phyloP scores from a whole-genome alignment of 1,140 invertebrate species.

The Drosophila subpulchrella region DNA sequence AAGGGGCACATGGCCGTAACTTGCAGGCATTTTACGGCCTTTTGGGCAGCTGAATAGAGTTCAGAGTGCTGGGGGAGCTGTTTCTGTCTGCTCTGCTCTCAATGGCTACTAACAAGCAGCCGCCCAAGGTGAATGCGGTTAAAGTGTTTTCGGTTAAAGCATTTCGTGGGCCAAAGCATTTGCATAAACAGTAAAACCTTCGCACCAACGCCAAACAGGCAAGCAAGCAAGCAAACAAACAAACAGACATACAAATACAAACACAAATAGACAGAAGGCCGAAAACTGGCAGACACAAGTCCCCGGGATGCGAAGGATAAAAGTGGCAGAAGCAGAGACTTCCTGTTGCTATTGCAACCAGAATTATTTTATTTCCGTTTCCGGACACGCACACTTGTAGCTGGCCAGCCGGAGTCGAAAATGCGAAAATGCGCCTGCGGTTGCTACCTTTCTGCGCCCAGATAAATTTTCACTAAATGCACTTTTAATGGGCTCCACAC shows the following conservation, averaged over 20 bases:
- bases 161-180: slow-evolving; percentile 66
- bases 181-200: slow-evolving; percentile 69
- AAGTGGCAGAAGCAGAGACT: slow-evolving; percentile 16
- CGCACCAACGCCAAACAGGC: slow-evolving; percentile 42
- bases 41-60: slow-evolving; percentile 56
- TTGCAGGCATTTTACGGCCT: slow-evolving; percentile 79
- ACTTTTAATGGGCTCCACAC: slow-evolving; percentile 71
- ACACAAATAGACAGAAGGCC: slow-evolving; percentile 14
- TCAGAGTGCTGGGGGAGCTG: slow-evolving; percentile 9
- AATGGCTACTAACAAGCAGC: slow-evolving; percentile 79
- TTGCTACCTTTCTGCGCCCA: slow-evolving; percentile 63
- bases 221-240: slow-evolving; percentile 18
- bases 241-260: background rate
- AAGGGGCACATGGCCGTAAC: slow-evolving; percentile 64
- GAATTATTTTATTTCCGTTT: slow-evolving; percentile 81
- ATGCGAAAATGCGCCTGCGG: slow-evolving; percentile 72
- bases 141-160: slow-evolving; percentile 81
- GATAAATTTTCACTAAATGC: slow-evolving; percentile 79
- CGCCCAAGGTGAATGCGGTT: slow-evolving; percentile 79
- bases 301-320: slow-evolving; percentile 14
- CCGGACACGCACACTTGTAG: slow-evolving; percentile 70
- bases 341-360: slow-evolving; percentile 60
- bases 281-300: slow-evolving; percentile 12
- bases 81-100: slow-evolving; percentile 58
- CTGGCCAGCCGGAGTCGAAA: slow-evolving; percentile 44